Evolutionary conservation across 2,888 invertebrate species (phyloP).

Genomic region (Oxystoma pomonae): DNA sequence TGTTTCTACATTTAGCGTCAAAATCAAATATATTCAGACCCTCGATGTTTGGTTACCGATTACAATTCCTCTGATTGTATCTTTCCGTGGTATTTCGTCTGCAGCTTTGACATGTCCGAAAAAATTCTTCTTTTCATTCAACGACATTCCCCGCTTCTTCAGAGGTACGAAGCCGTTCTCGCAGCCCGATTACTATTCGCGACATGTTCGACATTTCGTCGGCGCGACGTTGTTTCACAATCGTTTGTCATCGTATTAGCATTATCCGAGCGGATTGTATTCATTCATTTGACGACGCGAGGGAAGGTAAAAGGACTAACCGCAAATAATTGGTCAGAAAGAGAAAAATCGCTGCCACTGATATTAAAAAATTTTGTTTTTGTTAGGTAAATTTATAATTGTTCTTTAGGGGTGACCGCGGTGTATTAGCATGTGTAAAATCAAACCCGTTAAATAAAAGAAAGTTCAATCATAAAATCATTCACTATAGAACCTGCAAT

Average conservation of each 20-base stretch:
- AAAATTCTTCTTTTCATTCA: background rate
- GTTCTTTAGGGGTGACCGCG: too few species aligned
- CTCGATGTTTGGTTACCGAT: background rate
- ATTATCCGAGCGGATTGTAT: constrained; percentile 20
- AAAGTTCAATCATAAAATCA: too few species aligned
- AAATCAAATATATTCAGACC: too few species aligned
- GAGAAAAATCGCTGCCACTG: background rate
- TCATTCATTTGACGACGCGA: constrained; percentile 13
- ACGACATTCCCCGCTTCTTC: background rate
- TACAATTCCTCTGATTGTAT: background rate
- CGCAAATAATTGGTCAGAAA: background rate
- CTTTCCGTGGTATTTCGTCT: background rate
- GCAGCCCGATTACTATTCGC: constrained; percentile 19
- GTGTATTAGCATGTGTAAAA: too few species aligned
- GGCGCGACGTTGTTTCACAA: constrained; percentile 15
- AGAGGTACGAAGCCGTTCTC: background rate
- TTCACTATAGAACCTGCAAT: too few species aligned
- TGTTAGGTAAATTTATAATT: too few species aligned
- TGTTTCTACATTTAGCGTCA: too few species aligned
- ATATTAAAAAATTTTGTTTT: too few species aligned
- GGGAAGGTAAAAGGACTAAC: background rate
- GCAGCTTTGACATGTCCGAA: background rate
- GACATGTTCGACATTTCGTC: constrained; percentile 10
- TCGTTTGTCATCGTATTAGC: constrained; percentile 23
- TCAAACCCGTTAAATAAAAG: too few species aligned